These are phyloP conservation scores for Cheilosia urbana DNA, from an alignment of 2,888 invertebrate species.

Conservation along the genomic window DNA sequence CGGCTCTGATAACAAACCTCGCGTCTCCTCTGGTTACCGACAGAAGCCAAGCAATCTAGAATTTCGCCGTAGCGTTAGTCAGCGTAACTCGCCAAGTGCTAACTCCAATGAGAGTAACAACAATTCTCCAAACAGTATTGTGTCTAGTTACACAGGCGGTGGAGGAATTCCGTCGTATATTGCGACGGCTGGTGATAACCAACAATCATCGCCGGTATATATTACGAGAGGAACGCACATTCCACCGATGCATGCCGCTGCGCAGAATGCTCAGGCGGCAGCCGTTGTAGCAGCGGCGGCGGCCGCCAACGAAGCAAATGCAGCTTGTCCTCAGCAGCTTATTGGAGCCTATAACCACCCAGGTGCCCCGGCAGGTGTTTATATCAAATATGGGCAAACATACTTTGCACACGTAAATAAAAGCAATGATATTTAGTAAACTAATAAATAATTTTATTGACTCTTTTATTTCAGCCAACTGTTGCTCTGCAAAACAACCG, in stretches of 20 bases:
- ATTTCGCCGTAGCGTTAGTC: slow-evolving; percentile 82
- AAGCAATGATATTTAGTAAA: neutral
- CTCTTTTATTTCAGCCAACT: slow-evolving; percentile 80
- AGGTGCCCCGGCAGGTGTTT: slow-evolving; percentile 83
- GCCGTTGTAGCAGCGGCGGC: slow-evolving; percentile 81
- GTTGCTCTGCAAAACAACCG: slow-evolving; percentile 83
- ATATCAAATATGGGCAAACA: slow-evolving; percentile 83
- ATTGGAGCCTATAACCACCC: slow-evolving; percentile 85
- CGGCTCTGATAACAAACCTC: slow-evolving; percentile 71
- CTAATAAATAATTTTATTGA: neutral
- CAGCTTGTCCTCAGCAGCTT: slow-evolving; percentile 83
- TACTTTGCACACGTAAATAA: slow-evolving; percentile 83
- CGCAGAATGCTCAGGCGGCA: slow-evolving; percentile 79
- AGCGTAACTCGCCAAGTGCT: slow-evolving; percentile 83
- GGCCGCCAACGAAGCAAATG: slow-evolving; percentile 78
- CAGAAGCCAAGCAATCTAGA: slow-evolving; percentile 81
- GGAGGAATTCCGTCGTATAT: slow-evolving; percentile 76
- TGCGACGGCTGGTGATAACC: slow-evolving; percentile 76
- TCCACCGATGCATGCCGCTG: slow-evolving; percentile 81
- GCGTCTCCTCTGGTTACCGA: slow-evolving; percentile 76
- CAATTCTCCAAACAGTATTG: slow-evolving; percentile 83
- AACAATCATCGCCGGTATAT: slow-evolving; percentile 80
- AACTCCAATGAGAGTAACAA: slow-evolving; percentile 83
- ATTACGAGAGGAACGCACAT: slow-evolving; percentile 82
- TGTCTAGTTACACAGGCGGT: slow-evolving; percentile 76